phyloP scores from a whole-genome alignment of 1,140 invertebrate species.

The Camponotus floridanus region DNA sequence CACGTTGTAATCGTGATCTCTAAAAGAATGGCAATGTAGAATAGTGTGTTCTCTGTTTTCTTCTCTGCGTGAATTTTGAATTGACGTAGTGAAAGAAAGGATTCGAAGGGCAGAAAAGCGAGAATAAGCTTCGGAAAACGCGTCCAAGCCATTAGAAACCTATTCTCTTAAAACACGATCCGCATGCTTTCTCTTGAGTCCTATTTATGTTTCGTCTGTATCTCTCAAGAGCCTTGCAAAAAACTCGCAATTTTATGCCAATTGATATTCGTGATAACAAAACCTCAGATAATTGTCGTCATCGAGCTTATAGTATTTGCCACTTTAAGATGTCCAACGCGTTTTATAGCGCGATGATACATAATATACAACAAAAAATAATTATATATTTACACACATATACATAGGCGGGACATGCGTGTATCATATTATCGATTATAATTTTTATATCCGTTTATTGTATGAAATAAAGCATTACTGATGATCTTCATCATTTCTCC shows the following conservation, averaged over 20 bases:
- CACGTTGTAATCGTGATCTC: conserved; percentile 46
- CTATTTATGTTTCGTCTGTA: neutral
- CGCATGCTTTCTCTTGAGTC: neutral
- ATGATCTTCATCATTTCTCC: neutral
- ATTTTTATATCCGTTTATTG: neutral
- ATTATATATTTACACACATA: neutral
- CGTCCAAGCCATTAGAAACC: conserved; percentile 49
- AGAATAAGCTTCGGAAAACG: conserved; percentile 3
- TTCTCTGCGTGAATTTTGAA: conserved; percentile 19
- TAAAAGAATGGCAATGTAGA: conserved; percentile 70
- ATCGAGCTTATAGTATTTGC: neutral
- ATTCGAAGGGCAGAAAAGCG: conserved; percentile 10
- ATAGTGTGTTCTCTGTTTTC: conserved; percentile 61
- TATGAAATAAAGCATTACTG: neutral
- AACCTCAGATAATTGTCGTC: neutral
- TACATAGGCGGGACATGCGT: too few relatives aligned
- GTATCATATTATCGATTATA: neutral
- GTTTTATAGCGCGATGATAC: neutral
- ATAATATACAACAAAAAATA: neutral
- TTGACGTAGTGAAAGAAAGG: conserved; percentile 20
- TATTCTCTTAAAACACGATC: conserved; percentile 33
- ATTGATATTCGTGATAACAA: neutral
- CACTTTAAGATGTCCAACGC: neutral
- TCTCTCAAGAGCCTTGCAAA: conserved; percentile 10
- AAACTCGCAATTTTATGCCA: neutral